Base-by-base conservation (phyloP, 1,140 invertebrate species). In the Diabrotica undecimpunctata region DNA sequence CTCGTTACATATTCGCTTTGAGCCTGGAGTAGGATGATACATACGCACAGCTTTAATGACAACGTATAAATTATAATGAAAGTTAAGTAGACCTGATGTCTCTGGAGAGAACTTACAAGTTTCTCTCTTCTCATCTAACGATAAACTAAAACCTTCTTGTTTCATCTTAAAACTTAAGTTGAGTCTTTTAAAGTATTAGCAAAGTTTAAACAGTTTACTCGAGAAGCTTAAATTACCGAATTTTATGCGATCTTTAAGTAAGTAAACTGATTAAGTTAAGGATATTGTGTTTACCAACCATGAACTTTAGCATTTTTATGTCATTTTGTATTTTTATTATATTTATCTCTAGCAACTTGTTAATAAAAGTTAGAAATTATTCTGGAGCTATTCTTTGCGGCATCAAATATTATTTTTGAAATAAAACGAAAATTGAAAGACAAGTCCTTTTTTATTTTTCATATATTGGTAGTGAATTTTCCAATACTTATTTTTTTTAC, bases 31-130 rank as follows among this genome's bases (percentile, higher is more conserved):
- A 46, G 8, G 2, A 10, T 10, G 41, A n/a, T 46, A 46, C 41
- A 46, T 46, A 46, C n/a, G 8, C 41, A 46, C n/a, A 46, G n/a
- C 41, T 46, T 8, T 46, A n/a, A 10, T n/a, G 41, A 46, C 41
- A 46, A 46, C 41, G 41, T 46, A 46, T 46, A 46, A 46, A 46
- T 46, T 46, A 46, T 46, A 46, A 46, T 46, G 41, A 46, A 46
- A 46, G n/a, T 46, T 46, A 46, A 46, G 41, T 46, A 46, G 41
- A 46, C n/a, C 8, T n/a, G 8, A 46, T 46, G 41, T 46, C 41
- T 46, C 41, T 46, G n/a, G 41, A 46, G 41, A 46, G 41, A 46
- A 46, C 8, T 46, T 10, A 8, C 41, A 8, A 46, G 41, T 46
- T 46, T 6, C 41, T 46, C 41, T 46, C 8, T n/a, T 46, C n/a